Conservation (phyloP, 2,888 invertebrate genomes). For the Tiliacea aurago region DNA sequence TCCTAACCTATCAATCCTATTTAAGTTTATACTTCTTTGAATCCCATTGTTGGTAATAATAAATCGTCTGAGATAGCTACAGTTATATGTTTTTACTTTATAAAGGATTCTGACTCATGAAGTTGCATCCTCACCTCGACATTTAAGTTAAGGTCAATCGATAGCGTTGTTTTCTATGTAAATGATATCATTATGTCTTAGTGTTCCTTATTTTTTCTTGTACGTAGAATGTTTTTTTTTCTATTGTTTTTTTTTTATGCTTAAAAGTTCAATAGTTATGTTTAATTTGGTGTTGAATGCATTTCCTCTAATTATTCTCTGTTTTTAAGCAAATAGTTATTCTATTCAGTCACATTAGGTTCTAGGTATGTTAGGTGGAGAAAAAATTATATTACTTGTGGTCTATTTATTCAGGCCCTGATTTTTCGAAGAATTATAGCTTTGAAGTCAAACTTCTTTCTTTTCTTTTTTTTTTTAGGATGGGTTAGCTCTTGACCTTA, state of each 20-base stretch:
- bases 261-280: neutral
- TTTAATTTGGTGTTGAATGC: neutral
- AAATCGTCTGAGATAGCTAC: slow-evolving; percentile 22
- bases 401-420: too few relatives aligned
- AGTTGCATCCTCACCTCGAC: slow-evolving; percentile 69
- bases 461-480: too few relatives aligned
- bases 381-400: neutral
- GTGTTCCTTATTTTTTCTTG: slow-evolving; percentile 47
- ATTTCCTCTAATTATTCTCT: neutral
- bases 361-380: neutral
- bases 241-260: neutral
- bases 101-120: slow-evolving; percentile 61
- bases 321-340: neutral
- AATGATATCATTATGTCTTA: slow-evolving; percentile 57
- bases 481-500: too few relatives aligned
- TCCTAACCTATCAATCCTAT: neutral
- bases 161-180: slow-evolving; percentile 47
- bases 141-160: slow-evolving; percentile 71
- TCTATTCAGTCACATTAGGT: neutral
- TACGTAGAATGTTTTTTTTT: neutral
- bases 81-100: slow-evolving; percentile 34
- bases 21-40: slow-evolving; percentile 10
- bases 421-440: neutral
- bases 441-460: neutral
- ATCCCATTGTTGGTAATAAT: slow-evolving; percentile 15